Conservation (phyloP, 2,797 vertebrate species). For the Xiphophorus birchmanni region DNA sequence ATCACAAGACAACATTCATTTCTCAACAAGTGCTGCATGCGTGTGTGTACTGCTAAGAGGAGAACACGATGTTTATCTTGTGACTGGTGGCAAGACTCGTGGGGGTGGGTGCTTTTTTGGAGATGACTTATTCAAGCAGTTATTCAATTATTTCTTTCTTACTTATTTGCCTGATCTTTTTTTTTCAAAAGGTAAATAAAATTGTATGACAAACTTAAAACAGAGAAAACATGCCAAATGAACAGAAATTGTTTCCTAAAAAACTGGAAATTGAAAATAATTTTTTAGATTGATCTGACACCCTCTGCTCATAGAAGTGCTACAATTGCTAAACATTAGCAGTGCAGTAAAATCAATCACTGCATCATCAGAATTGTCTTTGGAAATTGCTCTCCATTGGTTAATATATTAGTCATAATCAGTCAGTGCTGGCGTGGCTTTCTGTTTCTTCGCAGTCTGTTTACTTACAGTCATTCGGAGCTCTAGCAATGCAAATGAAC, state of each 20-base stretch:
- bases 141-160: conserved; percentile 19
- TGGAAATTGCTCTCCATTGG: conserved; percentile 65
- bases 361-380: conserved; percentile 71
- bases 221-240: neutral
- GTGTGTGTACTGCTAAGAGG: conserved; percentile 45
- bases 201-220: conserved; percentile 1
- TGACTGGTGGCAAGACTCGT: conserved; percentile 56
- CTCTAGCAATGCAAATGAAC: conserved; percentile 72
- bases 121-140: conserved; percentile 38
- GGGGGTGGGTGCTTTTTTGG: conserved; percentile 31
- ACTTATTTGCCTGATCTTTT: conserved; percentile 24
- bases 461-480: conserved; percentile 68
- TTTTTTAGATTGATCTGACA: conserved; percentile 23
- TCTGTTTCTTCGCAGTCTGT: conserved; percentile 58
- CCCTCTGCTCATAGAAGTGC: conserved; percentile 50
- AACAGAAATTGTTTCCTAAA: conserved; percentile 15
- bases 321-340: conserved; percentile 62
- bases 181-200: neutral
- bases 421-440: conserved; percentile 52
- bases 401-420: conserved; percentile 79
- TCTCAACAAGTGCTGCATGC: conserved; percentile 57
- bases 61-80: conserved; percentile 64
- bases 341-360: conserved; percentile 74
- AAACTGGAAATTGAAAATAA: conserved; percentile 1
- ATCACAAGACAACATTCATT: conserved; percentile 68